Evolutionary conservation across 2,113 vertebrate species (phyloP), one percentile per base, ranked within the genome.

Genomic region (Protobothrops mucrosquamatus): DNA sequence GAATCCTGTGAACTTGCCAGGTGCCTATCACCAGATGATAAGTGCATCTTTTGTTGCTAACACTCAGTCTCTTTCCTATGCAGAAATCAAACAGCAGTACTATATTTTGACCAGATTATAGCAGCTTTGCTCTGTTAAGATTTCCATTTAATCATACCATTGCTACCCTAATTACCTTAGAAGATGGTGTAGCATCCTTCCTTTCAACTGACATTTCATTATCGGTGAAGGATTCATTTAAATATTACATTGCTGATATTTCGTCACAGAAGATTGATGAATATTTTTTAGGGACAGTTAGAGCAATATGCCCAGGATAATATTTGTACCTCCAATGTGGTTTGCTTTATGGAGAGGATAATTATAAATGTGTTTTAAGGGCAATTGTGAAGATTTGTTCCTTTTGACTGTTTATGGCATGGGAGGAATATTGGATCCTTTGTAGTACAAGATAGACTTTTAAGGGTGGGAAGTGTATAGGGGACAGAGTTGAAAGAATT

Each of bases 1-100:
- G 51, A 20, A 56, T 18, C 23, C 61, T 56, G 20, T 29, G 34
- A 87, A 88, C 23, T 23, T 34, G 54, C 51, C 87, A 89, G 59
- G 34, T 92, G 51, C 87, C 87, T 26, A 55, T 74, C 51, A 55
- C 24, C 91, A 89, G 87, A 81, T 92, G 86, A 54, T 89, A 88
- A 81, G 29, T 46, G n/a, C 23, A 55, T 29, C 87, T 89, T 69
- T 74, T 39, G 29, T 61, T 81, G 87, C 87, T 87, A 89, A 85
- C 26, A 24, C 74, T 54, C 39, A 1, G 22, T 57, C 34, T 12
- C 43, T 51, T 48, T 51, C 18, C 85, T 48, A 6, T 48, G 23
- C 48, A 89, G 56, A 18, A 57, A 55, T 8, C 29, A 34, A 74
- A n/a, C 23, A 69, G 15, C 52, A 9, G n/a, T 88, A n/a, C 48